A percentile compares a stretch with the other conserved stretches of the same genome.
Evolutionary conservation across 2,797 vertebrate species (phyloP).

Genomic region (Neosalanx taihuensis): DNA sequence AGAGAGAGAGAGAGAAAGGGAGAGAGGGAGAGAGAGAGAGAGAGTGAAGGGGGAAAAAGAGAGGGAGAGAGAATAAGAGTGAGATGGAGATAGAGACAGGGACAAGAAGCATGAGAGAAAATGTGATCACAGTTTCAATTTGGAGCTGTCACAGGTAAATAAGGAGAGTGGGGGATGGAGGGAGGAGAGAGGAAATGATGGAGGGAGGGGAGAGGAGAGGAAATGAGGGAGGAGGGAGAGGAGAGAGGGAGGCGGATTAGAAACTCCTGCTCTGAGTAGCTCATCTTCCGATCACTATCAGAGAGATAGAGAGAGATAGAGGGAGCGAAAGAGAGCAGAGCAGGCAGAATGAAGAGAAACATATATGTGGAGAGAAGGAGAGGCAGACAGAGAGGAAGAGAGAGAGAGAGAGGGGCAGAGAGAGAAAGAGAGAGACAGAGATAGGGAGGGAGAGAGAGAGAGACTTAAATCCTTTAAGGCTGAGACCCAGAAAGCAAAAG

Average conservation of each 20-base stretch:
- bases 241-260: constrained; percentile 58
- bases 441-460: not conserved
- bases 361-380: not conserved
- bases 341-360: not conserved
- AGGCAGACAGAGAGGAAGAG: not conserved
- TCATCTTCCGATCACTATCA: constrained; percentile 53
- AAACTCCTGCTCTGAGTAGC: constrained; percentile 40
- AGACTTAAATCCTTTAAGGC: not conserved
- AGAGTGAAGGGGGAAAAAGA: constrained; percentile 31
- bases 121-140: constrained; percentile 73
- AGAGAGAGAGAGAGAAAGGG: constrained; percentile 14
- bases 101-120: constrained; percentile 47
- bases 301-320: constrained; percentile 9
- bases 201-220: no score
- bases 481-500: not conserved
- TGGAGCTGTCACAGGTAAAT: constrained; percentile 70
- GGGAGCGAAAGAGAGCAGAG: no score
- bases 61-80: constrained; percentile 27
- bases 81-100: constrained; percentile 11
- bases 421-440: no score
- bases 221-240: constrained; percentile 28
- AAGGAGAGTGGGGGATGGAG: constrained; percentile 46
- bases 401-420: not conserved
- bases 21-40: constrained; percentile 27
- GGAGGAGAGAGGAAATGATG: constrained; percentile 1